phyloP scores from a whole-genome alignment of 2,888 invertebrate genomes.

The Dryobota labecula region DNA sequence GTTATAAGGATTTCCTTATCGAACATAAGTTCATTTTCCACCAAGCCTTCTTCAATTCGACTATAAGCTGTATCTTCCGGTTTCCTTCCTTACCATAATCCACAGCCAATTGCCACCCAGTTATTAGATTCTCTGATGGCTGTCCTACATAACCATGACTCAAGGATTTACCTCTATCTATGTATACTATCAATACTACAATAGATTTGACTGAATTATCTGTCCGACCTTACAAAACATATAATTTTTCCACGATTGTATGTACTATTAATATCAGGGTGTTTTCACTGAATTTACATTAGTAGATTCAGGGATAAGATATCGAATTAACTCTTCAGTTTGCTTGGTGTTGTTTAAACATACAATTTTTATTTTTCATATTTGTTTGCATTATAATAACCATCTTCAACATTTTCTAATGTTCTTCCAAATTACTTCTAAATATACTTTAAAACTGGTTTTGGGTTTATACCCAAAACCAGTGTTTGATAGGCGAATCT shows the following conservation, averaged over 20 bases:
- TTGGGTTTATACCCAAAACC: too few relatives aligned
- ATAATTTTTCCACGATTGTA: constrained; percentile 4
- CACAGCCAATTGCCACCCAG: neutral
- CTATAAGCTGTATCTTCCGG: neutral
- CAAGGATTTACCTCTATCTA: constrained; percentile 28
- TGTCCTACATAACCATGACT: neutral
- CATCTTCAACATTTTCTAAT: constrained; percentile 34
- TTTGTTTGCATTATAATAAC: constrained; percentile 5
- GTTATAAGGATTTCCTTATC: neutral
- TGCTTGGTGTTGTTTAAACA: neutral
- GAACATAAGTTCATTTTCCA: constrained; percentile 3
- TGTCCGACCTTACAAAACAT: constrained; percentile 19
- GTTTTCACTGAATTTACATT: neutral
- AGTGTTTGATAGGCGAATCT: constrained; percentile 5
- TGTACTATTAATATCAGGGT: constrained; percentile 4
- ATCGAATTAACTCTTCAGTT: neutral
- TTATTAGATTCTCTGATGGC: neutral
- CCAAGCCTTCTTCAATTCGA: neutral
- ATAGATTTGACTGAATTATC: constrained; percentile 29
- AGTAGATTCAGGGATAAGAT: constrained; percentile 6
- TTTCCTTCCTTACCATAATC: constrained; percentile 1
- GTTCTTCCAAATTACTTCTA: constrained; percentile 5
- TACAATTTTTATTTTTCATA: neutral
- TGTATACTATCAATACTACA: constrained; percentile 26
- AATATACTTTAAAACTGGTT: constrained; percentile 31